These are phyloP conservation scores for Haplochromis burtoni DNA, from an alignment of 2,113 vertebrate genomes.

Conservation along the genomic window DNA sequence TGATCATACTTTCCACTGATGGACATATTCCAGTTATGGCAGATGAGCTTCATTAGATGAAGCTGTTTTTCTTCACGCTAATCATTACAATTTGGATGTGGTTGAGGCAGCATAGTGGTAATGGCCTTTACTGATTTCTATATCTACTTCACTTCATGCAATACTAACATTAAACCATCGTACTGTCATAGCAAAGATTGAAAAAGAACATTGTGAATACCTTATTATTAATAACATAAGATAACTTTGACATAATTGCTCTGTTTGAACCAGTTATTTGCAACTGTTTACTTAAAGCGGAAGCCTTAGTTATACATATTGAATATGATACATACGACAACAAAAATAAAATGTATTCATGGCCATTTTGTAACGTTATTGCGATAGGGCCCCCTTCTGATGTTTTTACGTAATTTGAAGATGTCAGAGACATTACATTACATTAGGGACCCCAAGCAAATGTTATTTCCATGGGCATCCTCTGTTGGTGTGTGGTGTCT, in stretches of 20 bases:
- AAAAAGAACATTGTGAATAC: background rate
- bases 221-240: background rate
- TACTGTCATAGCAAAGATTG: background rate
- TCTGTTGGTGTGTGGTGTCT: background rate
- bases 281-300: background rate
- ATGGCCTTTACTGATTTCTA: background rate
- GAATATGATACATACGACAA: accelerated
- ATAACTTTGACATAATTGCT: background rate
- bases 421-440: background rate
- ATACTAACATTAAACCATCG: background rate
- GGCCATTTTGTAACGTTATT: background rate
- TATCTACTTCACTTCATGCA: background rate
- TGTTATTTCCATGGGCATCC: background rate
- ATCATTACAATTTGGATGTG: background rate
- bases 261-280: background rate
- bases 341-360: background rate
- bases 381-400: background rate
- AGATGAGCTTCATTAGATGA: background rate
- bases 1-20: background rate
- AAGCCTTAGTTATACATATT: background rate
- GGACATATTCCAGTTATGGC: background rate
- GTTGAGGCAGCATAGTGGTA: background rate
- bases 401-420: background rate
- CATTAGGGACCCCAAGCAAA: background rate
- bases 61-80: background rate